These are phyloP conservation scores for Drosophila nigricruria DNA, from an alignment of 2,888 invertebrate genomes.

Conservation along the genomic window DNA sequence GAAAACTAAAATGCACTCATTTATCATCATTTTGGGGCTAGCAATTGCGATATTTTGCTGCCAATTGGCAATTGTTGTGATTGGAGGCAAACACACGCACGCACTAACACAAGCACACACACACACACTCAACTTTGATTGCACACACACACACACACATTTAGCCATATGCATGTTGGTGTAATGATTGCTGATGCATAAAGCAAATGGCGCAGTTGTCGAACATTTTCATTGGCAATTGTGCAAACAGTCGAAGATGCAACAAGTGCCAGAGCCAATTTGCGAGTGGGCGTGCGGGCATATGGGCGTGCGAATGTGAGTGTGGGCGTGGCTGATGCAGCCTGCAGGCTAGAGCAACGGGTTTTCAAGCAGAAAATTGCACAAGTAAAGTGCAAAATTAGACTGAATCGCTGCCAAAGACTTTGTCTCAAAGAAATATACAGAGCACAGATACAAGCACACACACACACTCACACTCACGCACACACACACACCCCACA, in stretches of 20 bases:
- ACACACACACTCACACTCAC: not conserved
- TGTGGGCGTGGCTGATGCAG: constrained; percentile 6
- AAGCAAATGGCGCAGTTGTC: constrained; percentile 60
- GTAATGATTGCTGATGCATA: constrained; percentile 62
- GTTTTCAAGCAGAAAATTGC: constrained; percentile 64
- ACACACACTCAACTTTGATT: constrained; percentile 12
- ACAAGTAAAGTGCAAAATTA: constrained; percentile 69
- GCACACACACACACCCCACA: not conserved
- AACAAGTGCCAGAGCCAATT: constrained; percentile 60
- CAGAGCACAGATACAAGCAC: constrained; percentile 10
- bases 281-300: constrained; percentile 16
- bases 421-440: constrained; percentile 50
- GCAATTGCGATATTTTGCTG: constrained; percentile 62
- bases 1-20: constrained; percentile 55
- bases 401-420: constrained; percentile 36
- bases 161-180: constrained; percentile 30
- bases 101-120: constrained; percentile 16
- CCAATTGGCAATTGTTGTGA: constrained; percentile 66
- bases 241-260: constrained; percentile 50
- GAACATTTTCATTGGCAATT: constrained; percentile 62
- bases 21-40: constrained; percentile 61
- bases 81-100: constrained; percentile 56
- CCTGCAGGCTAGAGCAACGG: constrained; percentile 41
- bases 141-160: constrained; percentile 9
- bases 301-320: not conserved